Conservation (phyloP, 2,888 invertebrate species). For the Papilio protenor region DNA sequence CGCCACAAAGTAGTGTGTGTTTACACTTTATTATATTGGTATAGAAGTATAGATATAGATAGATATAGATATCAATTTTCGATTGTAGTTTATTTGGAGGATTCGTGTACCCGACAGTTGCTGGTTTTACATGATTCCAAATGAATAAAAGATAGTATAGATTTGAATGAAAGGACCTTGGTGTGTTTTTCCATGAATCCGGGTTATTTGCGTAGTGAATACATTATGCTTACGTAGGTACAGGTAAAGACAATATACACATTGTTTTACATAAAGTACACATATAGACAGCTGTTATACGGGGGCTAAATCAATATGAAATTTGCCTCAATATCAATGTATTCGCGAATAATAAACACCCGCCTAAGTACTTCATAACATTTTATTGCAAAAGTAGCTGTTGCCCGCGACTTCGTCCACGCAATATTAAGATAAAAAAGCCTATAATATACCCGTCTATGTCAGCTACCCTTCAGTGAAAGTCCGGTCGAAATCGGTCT, state of each 20-base stretch:
- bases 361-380: background rate
- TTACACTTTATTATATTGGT: too few species aligned
- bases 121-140: background rate
- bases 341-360: slow-evolving; percentile 3
- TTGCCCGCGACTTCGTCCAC: too few species aligned
- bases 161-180: background rate
- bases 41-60: too few species aligned
- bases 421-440: too few species aligned
- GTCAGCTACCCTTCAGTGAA: too few species aligned
- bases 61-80: too few species aligned
- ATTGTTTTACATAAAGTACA: background rate
- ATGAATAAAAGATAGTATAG: background rate
- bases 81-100: too few species aligned
- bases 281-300: slow-evolving; percentile 9
- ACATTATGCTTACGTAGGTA: background rate
- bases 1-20: too few species aligned
- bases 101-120: background rate
- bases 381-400: background rate
- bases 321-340: background rate
- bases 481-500: too few species aligned
- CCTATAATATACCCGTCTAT: too few species aligned
- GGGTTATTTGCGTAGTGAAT: background rate
- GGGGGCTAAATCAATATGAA: slow-evolving; percentile 1
- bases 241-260: slow-evolving; percentile 10
- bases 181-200: background rate